Evolutionary conservation across 2,113 vertebrate genomes (phyloP), one percentile per base, ranked within the genome.

Genomic region (Rhodinocichla rosea): DNA sequence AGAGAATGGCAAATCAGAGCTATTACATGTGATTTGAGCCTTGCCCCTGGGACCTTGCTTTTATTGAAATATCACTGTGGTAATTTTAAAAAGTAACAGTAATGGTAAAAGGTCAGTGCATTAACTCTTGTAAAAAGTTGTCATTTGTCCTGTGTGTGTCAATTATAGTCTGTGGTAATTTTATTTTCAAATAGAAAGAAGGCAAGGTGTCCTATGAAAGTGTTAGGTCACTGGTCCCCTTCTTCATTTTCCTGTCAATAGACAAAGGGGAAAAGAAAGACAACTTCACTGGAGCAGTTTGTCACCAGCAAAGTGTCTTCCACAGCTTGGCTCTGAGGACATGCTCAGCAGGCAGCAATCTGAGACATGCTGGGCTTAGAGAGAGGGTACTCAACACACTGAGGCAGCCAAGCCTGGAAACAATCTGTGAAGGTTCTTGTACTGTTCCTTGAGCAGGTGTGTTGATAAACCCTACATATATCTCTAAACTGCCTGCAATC

Each of bases 341-440:
- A 10, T 65, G 62, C 49, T 22, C 10, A 80, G 23, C 59, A 74
- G 23, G 35, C 50, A 81, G 63, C 17, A 13, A 14, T 33, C 42
- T 0, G 2, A 74, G 68, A 35, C 2, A 9, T 10, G 17, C 40
- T 6, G 16, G 22, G 9, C 4, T 8, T 9, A 18, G 18, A 37
- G 44, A 88, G 40, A 73, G 73, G 5, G 28, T 62, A 8, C 9
- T 75, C 23, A 40, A 56, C 9, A 23, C 14, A 18, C 35, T 65
- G 45, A 47, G 26, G 26, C 24, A 65, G 33, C 45, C 76, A 49
- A 55, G 32, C 42, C n/a, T 81, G 50, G 67, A 69, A 90, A 77
- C 53, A 57, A 33, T 37, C 7, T 12, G 6, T 28, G 37, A 78
- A 63, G 17, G 10, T 55, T 81, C 45, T 89, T 7, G 0, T 59